Evolutionary conservation across 2,113 vertebrate genomes (phyloP).

Genomic region (Sinocyclocheilus anophthalmus): DNA sequence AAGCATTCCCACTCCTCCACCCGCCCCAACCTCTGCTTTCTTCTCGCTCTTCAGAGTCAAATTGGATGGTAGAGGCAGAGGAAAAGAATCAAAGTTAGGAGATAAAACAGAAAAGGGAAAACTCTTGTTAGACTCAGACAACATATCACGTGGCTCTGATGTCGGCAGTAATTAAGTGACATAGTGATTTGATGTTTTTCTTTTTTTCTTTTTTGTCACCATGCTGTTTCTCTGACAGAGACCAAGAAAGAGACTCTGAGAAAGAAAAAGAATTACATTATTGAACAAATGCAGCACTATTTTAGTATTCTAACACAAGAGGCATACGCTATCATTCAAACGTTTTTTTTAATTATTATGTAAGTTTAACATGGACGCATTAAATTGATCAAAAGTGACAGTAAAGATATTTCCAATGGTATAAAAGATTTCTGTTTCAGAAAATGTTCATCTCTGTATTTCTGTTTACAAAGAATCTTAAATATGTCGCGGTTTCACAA

Average conservation of each 20-base stretch:
- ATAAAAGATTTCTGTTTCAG: background rate
- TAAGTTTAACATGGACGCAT: too few species aligned
- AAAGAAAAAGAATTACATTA: background rate
- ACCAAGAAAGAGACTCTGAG: background rate
- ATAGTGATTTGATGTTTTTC: background rate
- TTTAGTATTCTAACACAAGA: background rate
- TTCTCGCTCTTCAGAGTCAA: slow-evolving; percentile 30
- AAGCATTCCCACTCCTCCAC: background rate
- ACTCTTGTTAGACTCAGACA: slow-evolving; percentile 66
- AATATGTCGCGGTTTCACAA: background rate
- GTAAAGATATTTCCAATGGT: background rate
- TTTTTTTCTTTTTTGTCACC: background rate
- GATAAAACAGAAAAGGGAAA: slow-evolving; percentile 62
- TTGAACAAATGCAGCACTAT: background rate
- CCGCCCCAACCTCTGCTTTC: background rate
- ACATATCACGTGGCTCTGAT: slow-evolving; percentile 49
- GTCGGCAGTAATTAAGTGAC: slow-evolving; percentile 26
- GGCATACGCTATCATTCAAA: background rate
- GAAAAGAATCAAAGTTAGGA: slow-evolving; percentile 70
- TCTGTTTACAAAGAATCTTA: background rate
- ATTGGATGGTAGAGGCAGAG: slow-evolving; percentile 67
- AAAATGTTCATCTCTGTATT: background rate
- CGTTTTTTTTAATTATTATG: background rate
- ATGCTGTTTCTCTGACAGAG: background rate
- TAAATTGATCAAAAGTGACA: background rate